Conservation (phyloP, 2,113 vertebrate genomes). For the Naja naja region DNA sequence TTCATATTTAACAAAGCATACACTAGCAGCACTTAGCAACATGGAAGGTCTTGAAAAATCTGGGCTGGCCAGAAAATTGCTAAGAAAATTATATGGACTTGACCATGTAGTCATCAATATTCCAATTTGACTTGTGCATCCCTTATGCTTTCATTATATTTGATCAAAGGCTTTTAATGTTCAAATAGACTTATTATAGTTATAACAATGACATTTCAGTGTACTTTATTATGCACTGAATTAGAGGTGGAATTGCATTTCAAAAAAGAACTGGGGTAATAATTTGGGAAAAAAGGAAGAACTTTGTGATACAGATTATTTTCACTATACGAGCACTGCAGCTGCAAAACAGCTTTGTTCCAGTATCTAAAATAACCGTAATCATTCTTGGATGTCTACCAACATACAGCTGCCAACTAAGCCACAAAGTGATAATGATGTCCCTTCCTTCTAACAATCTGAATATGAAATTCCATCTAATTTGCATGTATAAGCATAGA, state of each 20-base stretch:
- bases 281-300: neutral
- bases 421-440: neutral
- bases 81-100: neutral
- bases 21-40: neutral
- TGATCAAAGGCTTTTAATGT: neutral
- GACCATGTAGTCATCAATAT: neutral
- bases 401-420: slow-evolving; percentile 14
- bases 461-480: slow-evolving; percentile 17
- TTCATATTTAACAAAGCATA: neutral
- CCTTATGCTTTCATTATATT: neutral
- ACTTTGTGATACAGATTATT: slow-evolving; percentile 1
- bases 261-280: neutral
- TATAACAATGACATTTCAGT: neutral
- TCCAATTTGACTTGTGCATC: neutral
- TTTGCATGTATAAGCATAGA: slow-evolving; percentile 13
- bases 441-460: slow-evolving; percentile 27
- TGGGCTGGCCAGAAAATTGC: neutral
- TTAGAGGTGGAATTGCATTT: neutral
- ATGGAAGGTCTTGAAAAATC: neutral
- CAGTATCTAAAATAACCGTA: slow-evolving; percentile 39
- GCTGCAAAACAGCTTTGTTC: slow-evolving; percentile 24
- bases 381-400: slow-evolving; percentile 42
- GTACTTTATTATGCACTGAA: neutral
- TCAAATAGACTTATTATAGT: neutral
- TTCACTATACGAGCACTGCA: slow-evolving; percentile 39